These are phyloP conservation scores for Dendroctonus ponderosae DNA, from an alignment of 1,140 invertebrate genomes.

Conservation along the genomic window DNA sequence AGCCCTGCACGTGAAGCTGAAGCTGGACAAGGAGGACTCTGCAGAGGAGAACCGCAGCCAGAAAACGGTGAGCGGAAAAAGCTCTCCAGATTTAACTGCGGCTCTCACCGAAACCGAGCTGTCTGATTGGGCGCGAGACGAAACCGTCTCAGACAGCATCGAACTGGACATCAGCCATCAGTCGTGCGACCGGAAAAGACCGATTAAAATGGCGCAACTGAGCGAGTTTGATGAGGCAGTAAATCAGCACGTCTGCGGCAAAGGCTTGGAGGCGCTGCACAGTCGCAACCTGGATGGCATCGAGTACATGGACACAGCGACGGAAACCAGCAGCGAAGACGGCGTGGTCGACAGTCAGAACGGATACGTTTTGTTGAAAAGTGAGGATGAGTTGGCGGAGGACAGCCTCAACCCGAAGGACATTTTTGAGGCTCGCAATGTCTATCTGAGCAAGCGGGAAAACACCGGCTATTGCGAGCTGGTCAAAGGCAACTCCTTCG, in stretches of 20 bases:
- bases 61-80: constrained; percentile 51
- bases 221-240: constrained; percentile 39
- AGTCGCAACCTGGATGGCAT: constrained; percentile 57
- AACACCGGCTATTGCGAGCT: constrained; percentile 43
- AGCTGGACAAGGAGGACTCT: constrained; percentile 20
- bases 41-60: constrained; percentile 28
- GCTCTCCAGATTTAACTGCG: constrained; percentile 60
- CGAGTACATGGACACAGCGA: constrained; percentile 75
- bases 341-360: constrained; percentile 58
- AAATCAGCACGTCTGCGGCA: constrained; percentile 50
- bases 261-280: constrained; percentile 37
- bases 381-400: constrained; percentile 59
- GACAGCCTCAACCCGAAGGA: constrained; percentile 55
- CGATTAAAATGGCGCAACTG: constrained; percentile 42
- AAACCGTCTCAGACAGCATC: constrained; percentile 70
- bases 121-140: constrained; percentile 81
- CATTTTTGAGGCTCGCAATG: background rate
- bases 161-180: constrained; percentile 59
- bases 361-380: constrained; percentile 69
- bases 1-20: constrained; percentile 35
- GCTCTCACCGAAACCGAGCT: constrained; percentile 79
- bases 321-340: constrained; percentile 62
- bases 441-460: background rate
- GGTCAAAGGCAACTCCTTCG: constrained; percentile 35
- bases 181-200: constrained; percentile 50